Base-by-base conservation (phyloP, 2,888 invertebrate species). In the Diadegma fenestrale region DNA sequence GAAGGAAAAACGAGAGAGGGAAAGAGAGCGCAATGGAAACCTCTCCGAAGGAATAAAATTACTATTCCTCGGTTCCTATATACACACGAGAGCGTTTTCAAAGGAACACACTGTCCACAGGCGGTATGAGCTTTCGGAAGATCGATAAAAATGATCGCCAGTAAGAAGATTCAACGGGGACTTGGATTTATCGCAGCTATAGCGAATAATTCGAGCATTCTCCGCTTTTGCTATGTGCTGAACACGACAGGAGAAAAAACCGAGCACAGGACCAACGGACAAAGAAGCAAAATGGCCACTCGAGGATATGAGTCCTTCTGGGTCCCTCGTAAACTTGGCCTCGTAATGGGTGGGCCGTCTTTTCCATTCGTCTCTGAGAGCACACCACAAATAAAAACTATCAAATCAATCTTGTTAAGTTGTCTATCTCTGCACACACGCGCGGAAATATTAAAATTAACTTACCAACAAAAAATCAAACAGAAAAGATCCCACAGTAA, bases 121-220 rank as follows among this genome's bases (percentile, higher is more conserved):
- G 58, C 58, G 10, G 58, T 26, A 26, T 58, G 26, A 58, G 63
- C 64, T 43, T 48, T 73, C 48, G 58, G 68, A 68, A 80, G 68
- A 80, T 84, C 84, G 78, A 88, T 86, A 86, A 84, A 88, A 86
- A 85, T 87, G 73, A 80, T 86, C 68, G 71, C 48, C 41, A 75
- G 69, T 43, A 78, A 81, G 75, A 82, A 63, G 26, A 48, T 43
- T 48, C 63, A 43, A 30, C 45, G 63, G 80, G 37, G 37, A 51
- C 54, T 72, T 80, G 80, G 86, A 88, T 88, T 88, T 87, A 87
- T 88, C 82, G 87, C 75, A 26, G 79, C 85, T 79, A 82, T 86
- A 79, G 43, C 83, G 88, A 87, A 88, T 88, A 87, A 88, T 88
- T 87, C 82, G 80, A 77, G 80, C 86, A 64, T 87, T 86, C 82